A percentile compares a stretch with the other conserved stretches of the same genome.
These are phyloP conservation scores for Pangasianodon hypophthalmus DNA, from an alignment of 2,113 vertebrate species.

Conservation along the genomic window DNA sequence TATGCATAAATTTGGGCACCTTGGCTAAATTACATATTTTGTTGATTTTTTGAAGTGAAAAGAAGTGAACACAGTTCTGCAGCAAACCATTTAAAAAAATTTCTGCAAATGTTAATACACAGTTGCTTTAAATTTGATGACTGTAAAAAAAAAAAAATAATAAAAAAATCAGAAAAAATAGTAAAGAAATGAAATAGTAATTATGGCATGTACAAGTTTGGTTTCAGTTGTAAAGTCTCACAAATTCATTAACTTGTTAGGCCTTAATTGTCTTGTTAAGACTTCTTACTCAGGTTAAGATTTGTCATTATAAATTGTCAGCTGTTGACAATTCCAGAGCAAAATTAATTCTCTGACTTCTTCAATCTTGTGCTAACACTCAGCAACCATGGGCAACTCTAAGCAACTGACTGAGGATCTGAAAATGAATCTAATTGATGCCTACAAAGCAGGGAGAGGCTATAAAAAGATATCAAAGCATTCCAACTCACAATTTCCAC, in stretches of 20 bases:
- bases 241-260: not conserved
- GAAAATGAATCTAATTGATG: not conserved
- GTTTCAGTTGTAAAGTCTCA: not conserved
- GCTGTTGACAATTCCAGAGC: not conserved
- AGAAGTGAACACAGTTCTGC: not conserved
- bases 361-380: not conserved
- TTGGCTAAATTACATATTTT: not conserved
- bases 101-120: not conserved
- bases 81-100: not conserved
- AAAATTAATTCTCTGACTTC: not conserved
- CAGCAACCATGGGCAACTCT: not conserved
- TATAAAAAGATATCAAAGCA: not conserved
- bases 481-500: not conserved
- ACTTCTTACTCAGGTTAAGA: not conserved
- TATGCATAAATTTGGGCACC: not conserved
- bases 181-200: too few relatives aligned
- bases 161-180: too few relatives aligned
- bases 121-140: not conserved
- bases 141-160: not conserved
- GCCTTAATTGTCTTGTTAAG: not conserved
- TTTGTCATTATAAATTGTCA: not conserved
- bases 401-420: too few relatives aligned
- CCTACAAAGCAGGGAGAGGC: not conserved
- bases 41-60: not conserved
- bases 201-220: not conserved